A percentile compares a stretch with the other conserved stretches of the same genome.
These are phyloP conservation scores for Cladorhizidae sp. DNA, from an alignment of 37 sponge, comb jelly and placozoan genomes.

Conservation along the genomic window DNA sequence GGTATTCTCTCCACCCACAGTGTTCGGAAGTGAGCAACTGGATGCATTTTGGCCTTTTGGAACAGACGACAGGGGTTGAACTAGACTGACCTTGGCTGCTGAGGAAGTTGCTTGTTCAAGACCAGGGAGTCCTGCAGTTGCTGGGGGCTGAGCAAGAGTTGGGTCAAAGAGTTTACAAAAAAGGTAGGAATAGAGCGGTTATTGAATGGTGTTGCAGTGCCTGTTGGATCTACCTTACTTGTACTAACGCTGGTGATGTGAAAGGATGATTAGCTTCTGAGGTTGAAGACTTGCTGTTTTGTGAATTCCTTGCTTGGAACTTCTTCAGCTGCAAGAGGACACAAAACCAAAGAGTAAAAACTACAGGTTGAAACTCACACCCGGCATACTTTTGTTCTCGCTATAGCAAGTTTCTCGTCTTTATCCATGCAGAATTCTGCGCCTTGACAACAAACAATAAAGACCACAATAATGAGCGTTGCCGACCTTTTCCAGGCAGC, in stretches of 20 bases:
- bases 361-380: not conserved
- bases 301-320: constrained; percentile 39
- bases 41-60: too few relatives aligned
- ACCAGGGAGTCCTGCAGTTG: too few relatives aligned
- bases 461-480: too few relatives aligned
- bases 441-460: too few relatives aligned
- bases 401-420: constrained; percentile 59
- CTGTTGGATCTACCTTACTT: not conserved
- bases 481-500: too few relatives aligned
- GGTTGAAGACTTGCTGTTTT: too few relatives aligned
- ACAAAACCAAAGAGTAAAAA: not conserved
- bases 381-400: constrained; percentile 57
- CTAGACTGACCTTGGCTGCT: too few relatives aligned
- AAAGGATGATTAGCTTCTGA: not conserved
- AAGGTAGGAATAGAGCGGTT: not conserved
- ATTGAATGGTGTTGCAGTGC: too few relatives aligned
- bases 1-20: too few relatives aligned
- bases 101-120: too few relatives aligned
- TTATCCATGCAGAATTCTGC: constrained; percentile 45
- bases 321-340: constrained; percentile 44
- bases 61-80: too few relatives aligned
- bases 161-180: not conserved
- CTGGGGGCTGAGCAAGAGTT: not conserved
- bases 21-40: too few relatives aligned
- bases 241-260: not conserved